Conservation (phyloP, 2,797 vertebrate species). For the Agapornis canus region DNA sequence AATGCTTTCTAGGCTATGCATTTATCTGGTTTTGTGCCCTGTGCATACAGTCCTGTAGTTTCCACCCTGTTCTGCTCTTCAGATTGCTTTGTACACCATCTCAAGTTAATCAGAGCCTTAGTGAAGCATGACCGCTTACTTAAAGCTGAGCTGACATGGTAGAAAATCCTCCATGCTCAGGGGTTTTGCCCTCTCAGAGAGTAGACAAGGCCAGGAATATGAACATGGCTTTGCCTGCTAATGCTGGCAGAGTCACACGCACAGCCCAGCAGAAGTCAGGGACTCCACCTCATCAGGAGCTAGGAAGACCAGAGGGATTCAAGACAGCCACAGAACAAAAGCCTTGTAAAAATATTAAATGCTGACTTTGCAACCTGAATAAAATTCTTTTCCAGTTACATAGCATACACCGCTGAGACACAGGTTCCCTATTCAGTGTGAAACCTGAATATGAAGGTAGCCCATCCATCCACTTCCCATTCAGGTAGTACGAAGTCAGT, state of each 20-base stretch:
- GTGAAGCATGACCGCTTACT: neutral
- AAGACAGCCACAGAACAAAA: neutral
- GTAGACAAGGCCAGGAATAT: neutral
- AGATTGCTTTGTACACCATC: neutral
- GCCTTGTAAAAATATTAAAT: neutral
- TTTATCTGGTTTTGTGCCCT: neutral
- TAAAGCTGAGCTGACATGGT: neutral
- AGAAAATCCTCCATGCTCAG: neutral
- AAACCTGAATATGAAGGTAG: neutral
- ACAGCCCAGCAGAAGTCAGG: neutral
- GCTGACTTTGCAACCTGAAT: neutral
- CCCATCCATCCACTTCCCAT: neutral
- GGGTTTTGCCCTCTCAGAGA: neutral
- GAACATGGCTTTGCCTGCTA: neutral
- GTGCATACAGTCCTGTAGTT: neutral
- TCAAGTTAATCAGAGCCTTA: neutral
- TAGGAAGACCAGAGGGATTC: neutral
- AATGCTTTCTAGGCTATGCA: neutral
- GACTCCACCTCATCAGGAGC: neutral
- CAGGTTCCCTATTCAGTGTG: neutral
- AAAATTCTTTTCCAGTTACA: neutral
- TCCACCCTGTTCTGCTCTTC: neutral
- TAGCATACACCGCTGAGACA: rapidly evolving
- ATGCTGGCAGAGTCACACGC: neutral
- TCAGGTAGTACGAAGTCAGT: neutral